A percentile compares a stretch with the other conserved stretches of the same genome.
Evolutionary conservation across 2,888 invertebrate genomes (phyloP).

Genomic region (Eilema sororculum): DNA sequence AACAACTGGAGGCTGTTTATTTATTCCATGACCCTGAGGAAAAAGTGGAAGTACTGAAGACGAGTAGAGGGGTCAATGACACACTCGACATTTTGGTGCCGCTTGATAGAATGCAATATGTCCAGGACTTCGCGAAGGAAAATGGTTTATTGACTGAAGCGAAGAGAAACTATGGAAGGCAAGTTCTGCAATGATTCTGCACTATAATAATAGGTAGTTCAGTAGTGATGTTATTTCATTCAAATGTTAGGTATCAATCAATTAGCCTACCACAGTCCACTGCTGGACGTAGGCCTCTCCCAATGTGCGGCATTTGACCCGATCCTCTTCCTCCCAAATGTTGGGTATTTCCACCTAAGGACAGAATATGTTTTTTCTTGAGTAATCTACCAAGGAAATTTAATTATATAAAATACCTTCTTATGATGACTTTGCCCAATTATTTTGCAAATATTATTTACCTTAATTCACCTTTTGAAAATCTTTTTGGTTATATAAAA

Average conservation of each 20-base stretch:
- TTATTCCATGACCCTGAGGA: slow-evolving; percentile 60
- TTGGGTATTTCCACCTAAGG: no score
- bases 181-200: slow-evolving; percentile 25
- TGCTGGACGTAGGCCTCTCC: no score
- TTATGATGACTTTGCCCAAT: no score
- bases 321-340: no score
- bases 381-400: no score
- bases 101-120: slow-evolving; percentile 47
- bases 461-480: background rate
- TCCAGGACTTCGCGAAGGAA: slow-evolving; percentile 60
- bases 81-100: slow-evolving; percentile 75
- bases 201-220: no score
- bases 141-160: slow-evolving; percentile 58
- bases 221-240: no score
- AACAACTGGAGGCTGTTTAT: slow-evolving; percentile 58
- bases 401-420: no score
- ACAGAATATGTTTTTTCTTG: no score
- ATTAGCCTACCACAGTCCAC: no score
- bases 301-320: no score
- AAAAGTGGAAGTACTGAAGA: slow-evolving; percentile 69
- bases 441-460: background rate
- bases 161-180: slow-evolving; percentile 76
- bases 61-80: slow-evolving; percentile 70
- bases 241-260: no score
- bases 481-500: background rate